These are phyloP conservation scores for Brienomyrus longianalis DNA, from an alignment of 2,113 vertebrate genomes.

Conservation along the genomic window DNA sequence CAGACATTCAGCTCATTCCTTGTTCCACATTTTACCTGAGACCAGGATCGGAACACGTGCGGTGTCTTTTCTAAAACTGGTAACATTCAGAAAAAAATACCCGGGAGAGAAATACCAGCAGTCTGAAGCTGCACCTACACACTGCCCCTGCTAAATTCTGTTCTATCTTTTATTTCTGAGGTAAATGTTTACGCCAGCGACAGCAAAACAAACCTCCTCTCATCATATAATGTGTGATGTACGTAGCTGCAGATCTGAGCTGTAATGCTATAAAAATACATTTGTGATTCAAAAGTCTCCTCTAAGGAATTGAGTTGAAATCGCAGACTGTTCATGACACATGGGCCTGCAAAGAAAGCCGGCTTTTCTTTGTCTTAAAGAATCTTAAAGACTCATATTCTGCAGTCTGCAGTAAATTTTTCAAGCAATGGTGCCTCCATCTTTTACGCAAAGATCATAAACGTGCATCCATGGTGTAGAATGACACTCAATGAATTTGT, in stretches of 20 bases:
- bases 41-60: background rate
- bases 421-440: background rate
- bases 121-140: constrained; percentile 7
- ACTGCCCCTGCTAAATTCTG: background rate
- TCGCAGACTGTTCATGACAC: background rate
- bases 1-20: background rate
- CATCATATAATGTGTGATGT: background rate
- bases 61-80: background rate
- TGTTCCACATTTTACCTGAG: background rate
- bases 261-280: constrained; percentile 8
- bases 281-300: background rate
- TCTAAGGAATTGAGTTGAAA: background rate
- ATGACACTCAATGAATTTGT: background rate
- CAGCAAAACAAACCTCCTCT: background rate
- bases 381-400: background rate
- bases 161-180: constrained; percentile 13
- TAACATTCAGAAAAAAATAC: background rate
- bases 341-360: background rate
- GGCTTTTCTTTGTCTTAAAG: background rate
- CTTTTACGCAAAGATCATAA: background rate
- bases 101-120: background rate
- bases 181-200: background rate
- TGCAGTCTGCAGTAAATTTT: background rate
- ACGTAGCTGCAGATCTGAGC: background rate
- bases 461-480: background rate